Base-by-base conservation (phyloP, 2,797 vertebrate species). In the Alcedo atthis region DNA sequence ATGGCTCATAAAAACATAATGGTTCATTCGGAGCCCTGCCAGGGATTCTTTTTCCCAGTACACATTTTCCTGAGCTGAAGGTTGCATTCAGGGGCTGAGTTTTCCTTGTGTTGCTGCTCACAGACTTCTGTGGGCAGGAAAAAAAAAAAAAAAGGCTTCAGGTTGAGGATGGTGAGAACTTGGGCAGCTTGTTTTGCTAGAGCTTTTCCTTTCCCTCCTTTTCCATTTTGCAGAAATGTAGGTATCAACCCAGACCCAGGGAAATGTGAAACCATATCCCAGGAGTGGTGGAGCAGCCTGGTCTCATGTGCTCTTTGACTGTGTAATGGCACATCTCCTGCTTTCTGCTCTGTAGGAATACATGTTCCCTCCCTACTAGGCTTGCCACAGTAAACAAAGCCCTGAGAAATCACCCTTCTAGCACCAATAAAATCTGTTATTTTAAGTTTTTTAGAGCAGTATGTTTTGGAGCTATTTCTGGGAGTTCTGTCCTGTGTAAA, bases 401-500 rank as follows among this genome's bases (percentile, higher is more conserved):
- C 70, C 70, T 28, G 80, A 95, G 91, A 91, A 89, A 86, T 86
- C 80, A 91, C 89, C 90, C 92, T 87, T 84, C 74, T 95, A 92
- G 89, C 89, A 96, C 94, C 94, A 96, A 96, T 95, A 95, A 96
- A 96, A 88, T 84, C 67, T 92, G 83, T 88, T 94, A 84, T 90
- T 92, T 90, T 77, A 82, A 57, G 87, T 32, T 71, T 91, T 86
- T 89, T 63, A 30, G 80, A 92, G 76, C 71, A 90, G 45, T 35
- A 58, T 90, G 69, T 89, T 95, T 92, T 77, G 78, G 57, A 88
- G 57, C 87, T 96, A 93, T 96, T 96, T 93, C 91, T 96, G 94
- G 92, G 85, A 87, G 5, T 42, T 82, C 64, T 62, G 43, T 67
- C 82, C 70, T 84, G 68, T 81, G n/a, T 92, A 91, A 90, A 92